These are phyloP conservation scores for Atractosteus spatula DNA, from an alignment of 2,113 vertebrate species.

Conservation along the genomic window DNA sequence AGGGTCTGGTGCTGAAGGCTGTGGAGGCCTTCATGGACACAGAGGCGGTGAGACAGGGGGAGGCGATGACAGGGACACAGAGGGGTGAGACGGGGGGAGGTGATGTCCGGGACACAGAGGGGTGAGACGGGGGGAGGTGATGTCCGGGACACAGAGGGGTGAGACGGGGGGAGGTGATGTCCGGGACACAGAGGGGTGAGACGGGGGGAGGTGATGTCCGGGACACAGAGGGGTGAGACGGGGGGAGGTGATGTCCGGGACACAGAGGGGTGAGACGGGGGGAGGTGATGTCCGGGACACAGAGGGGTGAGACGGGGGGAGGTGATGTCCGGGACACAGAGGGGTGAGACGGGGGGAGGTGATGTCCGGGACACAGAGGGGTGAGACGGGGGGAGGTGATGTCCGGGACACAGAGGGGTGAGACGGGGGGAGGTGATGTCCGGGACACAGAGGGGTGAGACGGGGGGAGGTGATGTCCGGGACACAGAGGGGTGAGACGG, in stretches of 20 bases:
- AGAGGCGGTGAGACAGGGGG: constrained; percentile 39
- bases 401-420: not conserved
- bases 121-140: not conserved
- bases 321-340: too few species aligned
- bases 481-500: not conserved
- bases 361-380: too few species aligned
- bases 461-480: not conserved
- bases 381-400: not conserved
- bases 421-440: not conserved
- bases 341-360: too few species aligned
- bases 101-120: not conserved
- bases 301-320: not conserved
- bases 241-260: not conserved
- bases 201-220: not conserved
- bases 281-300: too few species aligned
- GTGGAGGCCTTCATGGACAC: constrained; percentile 72
- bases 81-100: not conserved
- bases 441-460: not conserved
- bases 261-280: constrained; percentile 11
- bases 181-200: too few species aligned
- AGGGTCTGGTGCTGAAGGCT: constrained; percentile 79
- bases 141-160: not conserved
- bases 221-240: not conserved
- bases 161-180: too few species aligned
- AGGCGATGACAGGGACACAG: too few species aligned